Percentiles rank a stretch among this genome's conserved stretches.
These are phyloP conservation scores for Heliangelus exortis DNA, from an alignment of 2,797 vertebrate species.

Conservation along the genomic window DNA sequence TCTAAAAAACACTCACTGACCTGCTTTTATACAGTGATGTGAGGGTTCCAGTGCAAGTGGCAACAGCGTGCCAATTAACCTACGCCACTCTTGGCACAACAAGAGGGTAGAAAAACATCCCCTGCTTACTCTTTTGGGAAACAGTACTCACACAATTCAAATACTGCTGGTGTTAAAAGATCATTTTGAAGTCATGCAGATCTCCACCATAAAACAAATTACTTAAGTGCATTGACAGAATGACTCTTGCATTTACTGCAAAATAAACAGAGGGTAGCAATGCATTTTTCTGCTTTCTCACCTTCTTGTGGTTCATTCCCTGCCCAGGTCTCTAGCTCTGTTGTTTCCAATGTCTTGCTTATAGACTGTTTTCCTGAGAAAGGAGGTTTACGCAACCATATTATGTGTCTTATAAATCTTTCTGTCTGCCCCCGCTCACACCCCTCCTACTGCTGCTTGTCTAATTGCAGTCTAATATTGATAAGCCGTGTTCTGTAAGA, in stretches of 20 bases:
- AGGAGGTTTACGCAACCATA: background rate
- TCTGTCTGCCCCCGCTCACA: background rate
- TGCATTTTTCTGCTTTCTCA: background rate
- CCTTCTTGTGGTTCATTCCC: background rate
- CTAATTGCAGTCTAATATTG: background rate
- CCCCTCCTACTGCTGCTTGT: background rate
- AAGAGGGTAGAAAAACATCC: background rate
- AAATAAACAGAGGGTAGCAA: background rate
- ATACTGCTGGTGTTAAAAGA: background rate
- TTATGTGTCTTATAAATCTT: background rate
- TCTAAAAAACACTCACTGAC: background rate
- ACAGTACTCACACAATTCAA: background rate
- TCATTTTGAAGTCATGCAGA: background rate
- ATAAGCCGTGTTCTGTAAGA: background rate
- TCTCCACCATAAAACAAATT: background rate
- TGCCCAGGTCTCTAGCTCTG: background rate
- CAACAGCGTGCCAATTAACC: background rate
- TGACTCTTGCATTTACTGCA: background rate
- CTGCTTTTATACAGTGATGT: background rate
- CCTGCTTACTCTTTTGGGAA: background rate
- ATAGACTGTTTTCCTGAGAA: background rate
- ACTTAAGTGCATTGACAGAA: background rate
- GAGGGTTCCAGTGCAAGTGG: rapidly evolving
- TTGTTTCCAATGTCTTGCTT: background rate
- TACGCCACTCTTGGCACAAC: background rate